Conservation (phyloP, 2,797 vertebrate species). For the Holocentrus rufus region DNA sequence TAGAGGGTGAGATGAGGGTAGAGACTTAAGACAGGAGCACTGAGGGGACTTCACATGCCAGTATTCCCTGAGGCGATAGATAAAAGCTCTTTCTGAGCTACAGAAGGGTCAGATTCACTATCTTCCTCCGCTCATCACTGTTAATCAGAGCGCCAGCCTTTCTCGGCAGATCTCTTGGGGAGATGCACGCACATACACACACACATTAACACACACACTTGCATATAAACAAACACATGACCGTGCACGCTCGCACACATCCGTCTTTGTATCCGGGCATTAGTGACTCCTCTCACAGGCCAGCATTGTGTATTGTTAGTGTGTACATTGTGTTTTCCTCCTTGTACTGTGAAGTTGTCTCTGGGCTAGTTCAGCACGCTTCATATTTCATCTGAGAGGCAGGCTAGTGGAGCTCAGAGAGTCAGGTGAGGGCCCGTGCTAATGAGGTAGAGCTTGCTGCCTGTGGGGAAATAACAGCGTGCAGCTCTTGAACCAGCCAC, state of each 20-base stretch:
- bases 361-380: constrained; percentile 31
- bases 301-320: constrained; percentile 13
- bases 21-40: constrained; percentile 56
- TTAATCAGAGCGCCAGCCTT: constrained; percentile 51
- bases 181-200: constrained; percentile 11
- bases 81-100: constrained; percentile 61
- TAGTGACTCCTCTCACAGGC: background rate
- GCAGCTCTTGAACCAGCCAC: constrained; percentile 55
- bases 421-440: constrained; percentile 62
- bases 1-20: constrained; percentile 50
- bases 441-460: constrained; percentile 60
- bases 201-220: constrained; percentile 13
- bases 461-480: constrained; percentile 65
- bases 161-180: constrained; percentile 11
- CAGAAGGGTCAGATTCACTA: constrained; percentile 39
- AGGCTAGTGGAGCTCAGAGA: constrained; percentile 42
- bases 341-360: constrained; percentile 28
- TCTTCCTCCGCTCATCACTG: constrained; percentile 59
- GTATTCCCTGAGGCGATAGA: constrained; percentile 57
- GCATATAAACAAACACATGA: constrained; percentile 8
- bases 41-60: constrained; percentile 53
- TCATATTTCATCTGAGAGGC: constrained; percentile 62
- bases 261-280: constrained; percentile 20
- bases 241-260: too few species aligned
- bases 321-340: constrained; percentile 30